Percentiles rank a stretch among this genome's conserved stretches.
Evolutionary conservation across 2,888 invertebrate species (phyloP).

Genomic region (Heteromyza rotundicornis): DNA sequence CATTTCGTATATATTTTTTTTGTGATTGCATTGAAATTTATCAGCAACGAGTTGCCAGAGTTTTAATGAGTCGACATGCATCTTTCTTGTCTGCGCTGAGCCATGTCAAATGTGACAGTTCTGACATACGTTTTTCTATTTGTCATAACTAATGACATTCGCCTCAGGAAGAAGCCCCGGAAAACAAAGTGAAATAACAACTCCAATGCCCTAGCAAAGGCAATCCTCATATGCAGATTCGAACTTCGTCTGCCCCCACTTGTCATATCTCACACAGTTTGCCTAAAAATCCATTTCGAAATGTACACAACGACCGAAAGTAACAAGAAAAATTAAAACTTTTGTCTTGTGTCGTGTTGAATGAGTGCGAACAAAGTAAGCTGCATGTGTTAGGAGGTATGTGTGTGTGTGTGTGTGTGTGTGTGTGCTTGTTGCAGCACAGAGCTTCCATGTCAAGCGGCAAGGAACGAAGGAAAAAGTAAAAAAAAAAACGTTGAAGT

Average conservation of each 20-base stretch:
- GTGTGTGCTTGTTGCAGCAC: neutral
- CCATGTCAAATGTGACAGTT: conserved; percentile 10
- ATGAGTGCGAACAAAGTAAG: neutral
- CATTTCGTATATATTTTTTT: no score
- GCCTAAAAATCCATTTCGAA: conserved; percentile 11
- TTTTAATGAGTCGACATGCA: conserved; percentile 11
- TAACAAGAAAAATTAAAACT: conserved; percentile 11
- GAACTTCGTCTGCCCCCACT: neutral
- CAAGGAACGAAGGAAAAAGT: no score
- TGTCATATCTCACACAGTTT: neutral
- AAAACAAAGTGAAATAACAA: neutral
- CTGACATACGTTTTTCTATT: conserved; percentile 8
- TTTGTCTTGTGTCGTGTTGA: conserved; percentile 5
- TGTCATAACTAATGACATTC: conserved; percentile 17
- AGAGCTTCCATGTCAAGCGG: no score
- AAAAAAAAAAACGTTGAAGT: conserved; percentile 16
- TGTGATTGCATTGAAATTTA: conserved; percentile 4
- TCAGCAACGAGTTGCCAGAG: conserved; percentile 11
- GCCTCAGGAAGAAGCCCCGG: neutral
- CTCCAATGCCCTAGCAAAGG: neutral
- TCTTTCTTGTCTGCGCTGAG: neutral
- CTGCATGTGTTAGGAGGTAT: neutral
- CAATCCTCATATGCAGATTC: neutral
- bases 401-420: neutral
- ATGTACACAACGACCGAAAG: neutral